These are phyloP conservation scores for Amblyjoppa fuscipennis DNA, from an alignment of 2,888 invertebrate genomes.

Conservation along the genomic window DNA sequence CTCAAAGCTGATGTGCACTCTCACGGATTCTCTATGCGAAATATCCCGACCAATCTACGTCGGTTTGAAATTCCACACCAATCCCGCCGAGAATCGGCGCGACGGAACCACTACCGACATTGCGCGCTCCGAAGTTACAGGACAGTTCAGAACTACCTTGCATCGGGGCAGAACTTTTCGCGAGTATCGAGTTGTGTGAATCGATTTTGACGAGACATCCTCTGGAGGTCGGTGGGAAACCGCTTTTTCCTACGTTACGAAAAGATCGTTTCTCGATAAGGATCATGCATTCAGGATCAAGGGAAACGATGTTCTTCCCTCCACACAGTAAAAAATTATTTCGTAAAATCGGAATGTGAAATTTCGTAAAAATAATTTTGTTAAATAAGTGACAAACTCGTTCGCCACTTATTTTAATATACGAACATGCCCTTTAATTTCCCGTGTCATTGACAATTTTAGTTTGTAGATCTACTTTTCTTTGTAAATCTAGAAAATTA, in stretches of 20 bases:
- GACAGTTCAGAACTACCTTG: background rate
- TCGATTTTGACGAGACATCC: background rate
- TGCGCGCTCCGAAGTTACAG: background rate
- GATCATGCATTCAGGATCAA: background rate
- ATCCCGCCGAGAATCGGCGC: slow-evolving; percentile 21
- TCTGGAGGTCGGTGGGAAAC: background rate
- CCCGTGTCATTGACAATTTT: no score
- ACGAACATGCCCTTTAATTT: no score
- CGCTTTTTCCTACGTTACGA: background rate
- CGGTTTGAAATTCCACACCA: slow-evolving; percentile 38
- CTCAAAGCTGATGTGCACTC: slow-evolving; percentile 42
- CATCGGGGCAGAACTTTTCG: background rate
- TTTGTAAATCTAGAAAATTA: no score
- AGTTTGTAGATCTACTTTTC: no score
- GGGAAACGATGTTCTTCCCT: background rate
- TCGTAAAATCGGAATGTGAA: no score
- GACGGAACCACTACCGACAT: background rate
- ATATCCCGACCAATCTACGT: slow-evolving; percentile 27
- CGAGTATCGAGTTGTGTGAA: background rate
- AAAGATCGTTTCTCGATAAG: background rate
- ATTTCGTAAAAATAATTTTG: no score
- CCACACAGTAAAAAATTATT: no score
- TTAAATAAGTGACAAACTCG: no score
- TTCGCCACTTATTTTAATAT: no score
- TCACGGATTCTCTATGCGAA: slow-evolving; percentile 41